Base-by-base conservation (phyloP, 2,888 invertebrate genomes). In the Erebia epiphron region DNA sequence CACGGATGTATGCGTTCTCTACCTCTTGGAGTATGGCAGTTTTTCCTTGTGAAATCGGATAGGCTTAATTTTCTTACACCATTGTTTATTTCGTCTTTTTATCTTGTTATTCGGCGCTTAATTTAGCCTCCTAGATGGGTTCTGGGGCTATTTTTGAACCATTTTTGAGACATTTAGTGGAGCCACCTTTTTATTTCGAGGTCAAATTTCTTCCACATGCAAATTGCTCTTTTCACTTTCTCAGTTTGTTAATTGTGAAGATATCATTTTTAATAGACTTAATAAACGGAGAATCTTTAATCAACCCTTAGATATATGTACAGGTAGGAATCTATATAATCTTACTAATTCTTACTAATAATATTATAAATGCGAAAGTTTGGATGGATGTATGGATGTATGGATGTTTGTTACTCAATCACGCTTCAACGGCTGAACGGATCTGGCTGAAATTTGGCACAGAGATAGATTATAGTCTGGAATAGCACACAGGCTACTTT, bases 1-100 rank as follows among this genome's bases (percentile, higher is more conserved):
- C n/a, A 50, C 7, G 14, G 9, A 58, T 9, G n/a, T 13, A 5
- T 18, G 46, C 5, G 4, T 46, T 1, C 18, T 21, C 14, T 16
- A 11, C 14, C 62, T 18, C 62, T 14, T 62, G 21, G 14, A 0
- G 14, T 49, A 49, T 0, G 13, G 62, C 62, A 62, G 49, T 79
- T 78, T 80, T 76, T 67, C 73, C 74, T 74, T 75, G 74, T 77
- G 75, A 74, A 76, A 75, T 67, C 75, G 75, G 76, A 78, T 73
- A 69, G 72, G 71, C 73, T 76, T 67, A 68, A 60, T 72, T 69
- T 71, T 74, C 73, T 73, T 71, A 71, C 71, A 75, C 75, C 72
- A 65, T 65, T 65, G 65, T 65, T 65, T 65, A 65, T 65, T 65
- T 65, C 43, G 65, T 65, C n/a, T n/a, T n/a, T n/a, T n/a, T 65